phyloP scores from a whole-genome alignment of 2,113 vertebrate genomes.

The Eonycteris spelaea region DNA sequence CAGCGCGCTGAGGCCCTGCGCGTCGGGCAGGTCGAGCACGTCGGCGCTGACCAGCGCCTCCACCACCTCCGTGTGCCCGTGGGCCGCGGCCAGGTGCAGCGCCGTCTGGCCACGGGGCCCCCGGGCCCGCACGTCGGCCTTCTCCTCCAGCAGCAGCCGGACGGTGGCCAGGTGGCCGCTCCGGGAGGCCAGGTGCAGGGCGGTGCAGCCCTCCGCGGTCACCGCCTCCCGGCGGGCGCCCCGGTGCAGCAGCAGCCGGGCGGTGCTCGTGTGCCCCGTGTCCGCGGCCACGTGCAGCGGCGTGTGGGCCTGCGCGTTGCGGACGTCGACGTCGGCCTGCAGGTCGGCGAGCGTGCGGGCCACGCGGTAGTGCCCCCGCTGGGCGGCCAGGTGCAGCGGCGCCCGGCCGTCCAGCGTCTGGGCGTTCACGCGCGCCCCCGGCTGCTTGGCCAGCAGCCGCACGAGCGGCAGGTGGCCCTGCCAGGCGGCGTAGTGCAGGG shows the following conservation, averaged over 20 bases:
- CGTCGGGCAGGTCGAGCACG: conserved; percentile 77
- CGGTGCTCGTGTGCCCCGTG: conserved; percentile 96
- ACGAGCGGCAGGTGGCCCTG: conserved; percentile 95
- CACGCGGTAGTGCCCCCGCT: conserved; percentile 95
- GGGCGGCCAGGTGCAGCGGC: conserved; percentile 93
- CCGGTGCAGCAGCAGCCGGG: conserved; percentile 92
- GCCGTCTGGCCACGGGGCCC: conserved; percentile 83
- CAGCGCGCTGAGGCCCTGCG: conserved; percentile 85
- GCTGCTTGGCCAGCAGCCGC: conserved; percentile 94
- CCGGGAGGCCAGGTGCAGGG: conserved; percentile 91
- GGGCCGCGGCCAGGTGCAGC: conserved; percentile 89
- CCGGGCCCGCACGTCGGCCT: conserved; percentile 79
- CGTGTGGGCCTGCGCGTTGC: conserved; percentile 80
- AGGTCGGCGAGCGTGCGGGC: conserved; percentile 94
- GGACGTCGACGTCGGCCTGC: conserved; percentile 83
- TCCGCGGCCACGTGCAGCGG: conserved; percentile 93
- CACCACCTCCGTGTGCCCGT: conserved; percentile 87
- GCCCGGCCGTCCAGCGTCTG: conserved; percentile 92
- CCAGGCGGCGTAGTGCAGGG: conserved; percentile 95
- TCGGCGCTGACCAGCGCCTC: conserved; percentile 86
- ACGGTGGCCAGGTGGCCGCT: conserved; percentile 89
- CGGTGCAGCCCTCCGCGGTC: conserved; percentile 85
- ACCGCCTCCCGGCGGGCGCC: conserved; percentile 81
- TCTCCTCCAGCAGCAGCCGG: conserved; percentile 90
- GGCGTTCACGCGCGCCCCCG: conserved; percentile 84